These are phyloP conservation scores for Perodicticus potto DNA, from an alignment of 2,797 vertebrate species.

Conservation along the genomic window DNA sequence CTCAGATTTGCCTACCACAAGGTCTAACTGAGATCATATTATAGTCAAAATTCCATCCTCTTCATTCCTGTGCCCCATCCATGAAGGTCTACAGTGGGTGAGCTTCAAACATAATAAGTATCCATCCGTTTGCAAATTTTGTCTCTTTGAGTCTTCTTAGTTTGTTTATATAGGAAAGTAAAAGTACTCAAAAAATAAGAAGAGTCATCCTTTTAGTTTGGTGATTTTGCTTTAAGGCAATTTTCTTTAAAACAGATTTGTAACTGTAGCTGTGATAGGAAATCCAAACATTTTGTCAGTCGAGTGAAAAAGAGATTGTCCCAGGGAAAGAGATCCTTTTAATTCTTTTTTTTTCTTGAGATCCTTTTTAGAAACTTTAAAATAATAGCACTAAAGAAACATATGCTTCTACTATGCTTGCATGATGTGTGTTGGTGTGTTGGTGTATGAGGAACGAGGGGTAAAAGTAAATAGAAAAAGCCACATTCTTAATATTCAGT, in stretches of 20 bases:
- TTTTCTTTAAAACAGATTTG: background rate
- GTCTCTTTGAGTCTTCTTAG: background rate
- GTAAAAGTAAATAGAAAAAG: background rate
- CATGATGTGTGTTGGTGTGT: background rate
- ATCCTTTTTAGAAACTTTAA: background rate
- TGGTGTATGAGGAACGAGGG: background rate
- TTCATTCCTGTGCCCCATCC: background rate
- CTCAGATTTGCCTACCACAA: background rate
- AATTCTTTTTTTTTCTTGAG: background rate
- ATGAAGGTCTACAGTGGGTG: background rate
- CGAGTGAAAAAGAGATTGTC: background rate
- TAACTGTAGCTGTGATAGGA: background rate
- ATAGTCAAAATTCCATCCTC: background rate
- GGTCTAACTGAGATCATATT: background rate
- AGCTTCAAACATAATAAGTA: background rate
- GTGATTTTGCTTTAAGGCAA: background rate
- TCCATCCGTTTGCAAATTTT: background rate
- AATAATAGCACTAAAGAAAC: background rate
- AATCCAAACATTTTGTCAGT: background rate
- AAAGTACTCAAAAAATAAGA: background rate
- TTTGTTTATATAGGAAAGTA: background rate
- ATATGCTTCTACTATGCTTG: background rate
- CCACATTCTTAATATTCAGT: background rate
- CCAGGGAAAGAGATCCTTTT: background rate
- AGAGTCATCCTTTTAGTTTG: background rate